These are phyloP conservation scores for Megaleporinus macrocephalus DNA, from an alignment of 2,113 vertebrate species.

Conservation along the genomic window DNA sequence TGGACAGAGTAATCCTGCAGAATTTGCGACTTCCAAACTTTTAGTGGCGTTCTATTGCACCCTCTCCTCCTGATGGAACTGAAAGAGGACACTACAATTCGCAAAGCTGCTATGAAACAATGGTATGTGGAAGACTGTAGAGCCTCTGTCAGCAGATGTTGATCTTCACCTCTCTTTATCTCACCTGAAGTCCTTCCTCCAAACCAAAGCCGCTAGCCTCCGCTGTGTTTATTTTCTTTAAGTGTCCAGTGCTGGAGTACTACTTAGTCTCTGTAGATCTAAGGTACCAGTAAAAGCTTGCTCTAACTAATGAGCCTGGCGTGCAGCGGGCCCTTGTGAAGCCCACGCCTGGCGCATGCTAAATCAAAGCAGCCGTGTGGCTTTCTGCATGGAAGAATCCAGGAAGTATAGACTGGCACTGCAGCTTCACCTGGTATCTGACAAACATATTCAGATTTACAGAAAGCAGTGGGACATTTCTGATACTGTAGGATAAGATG, in stretches of 20 bases:
- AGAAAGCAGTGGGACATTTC: too few relatives aligned
- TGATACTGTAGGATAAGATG: too few relatives aligned
- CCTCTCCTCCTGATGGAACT: background rate
- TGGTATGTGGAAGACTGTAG: background rate
- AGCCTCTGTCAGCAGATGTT: slow-evolving; percentile 3
- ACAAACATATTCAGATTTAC: slow-evolving; percentile 33
- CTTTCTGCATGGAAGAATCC: background rate
- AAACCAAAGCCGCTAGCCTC: background rate
- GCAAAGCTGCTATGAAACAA: background rate
- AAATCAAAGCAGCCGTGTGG: slow-evolving; percentile 68
- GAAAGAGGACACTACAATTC: background rate
- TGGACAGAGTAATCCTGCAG: background rate
- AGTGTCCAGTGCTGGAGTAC: background rate
- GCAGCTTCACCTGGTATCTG: slow-evolving; percentile 29
- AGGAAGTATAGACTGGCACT: background rate
- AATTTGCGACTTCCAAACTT: background rate
- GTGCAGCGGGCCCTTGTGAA: slow-evolving; percentile 49
- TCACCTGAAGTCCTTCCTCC: background rate
- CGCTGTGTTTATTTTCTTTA: background rate
- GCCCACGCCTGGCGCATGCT: slow-evolving; percentile 59
- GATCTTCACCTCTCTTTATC: background rate
- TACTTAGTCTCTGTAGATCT: background rate
- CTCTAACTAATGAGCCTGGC: slow-evolving; percentile 69
- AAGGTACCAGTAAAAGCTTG: slow-evolving; percentile 64
- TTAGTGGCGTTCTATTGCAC: background rate